phyloP scores from a whole-genome alignment of 2,797 vertebrate genomes.

The Pseudomugil gertrudae region DNA sequence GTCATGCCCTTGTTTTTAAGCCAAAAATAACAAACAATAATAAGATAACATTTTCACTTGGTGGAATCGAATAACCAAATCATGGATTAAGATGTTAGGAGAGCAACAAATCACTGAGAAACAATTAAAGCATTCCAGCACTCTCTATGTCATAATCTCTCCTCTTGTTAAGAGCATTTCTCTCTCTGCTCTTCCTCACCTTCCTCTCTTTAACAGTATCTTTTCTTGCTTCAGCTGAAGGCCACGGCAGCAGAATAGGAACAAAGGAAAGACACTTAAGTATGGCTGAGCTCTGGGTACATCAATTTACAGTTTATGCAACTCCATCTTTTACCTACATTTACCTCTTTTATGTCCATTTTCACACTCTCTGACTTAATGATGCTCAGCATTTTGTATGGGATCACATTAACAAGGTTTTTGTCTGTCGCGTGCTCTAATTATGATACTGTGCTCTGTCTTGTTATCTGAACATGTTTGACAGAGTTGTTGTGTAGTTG shows the following conservation, averaged over 20 bases:
- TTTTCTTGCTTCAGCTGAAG: slow-evolving; percentile 41
- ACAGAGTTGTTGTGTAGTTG: slow-evolving; percentile 36
- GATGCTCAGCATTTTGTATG: slow-evolving; percentile 19
- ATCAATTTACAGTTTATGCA: slow-evolving; percentile 58
- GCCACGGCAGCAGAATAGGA: slow-evolving; percentile 22
- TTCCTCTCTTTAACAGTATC: not conserved
- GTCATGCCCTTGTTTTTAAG: slow-evolving; percentile 30
- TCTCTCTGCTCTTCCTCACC: not conserved
- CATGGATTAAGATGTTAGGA: slow-evolving; percentile 42
- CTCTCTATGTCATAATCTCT: slow-evolving; percentile 14
- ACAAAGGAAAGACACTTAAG: slow-evolving; percentile 39
- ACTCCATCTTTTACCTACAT: slow-evolving; percentile 33
- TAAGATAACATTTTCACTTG: slow-evolving; percentile 36
- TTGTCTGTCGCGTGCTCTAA: slow-evolving; percentile 33
- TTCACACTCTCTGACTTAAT: slow-evolving; percentile 42
- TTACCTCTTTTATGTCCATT: slow-evolving; percentile 50
- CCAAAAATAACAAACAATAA: slow-evolving; percentile 26
- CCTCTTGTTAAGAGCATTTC: not conserved
- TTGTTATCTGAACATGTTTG: slow-evolving; percentile 49
- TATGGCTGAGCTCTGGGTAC: slow-evolving; percentile 31
- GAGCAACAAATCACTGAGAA: slow-evolving; percentile 35
- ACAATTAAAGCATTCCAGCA: slow-evolving; percentile 20
- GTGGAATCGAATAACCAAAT: slow-evolving; percentile 56
- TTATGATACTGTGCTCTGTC: slow-evolving; percentile 37
- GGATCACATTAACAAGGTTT: slow-evolving; percentile 30